Conservation (phyloP, 2,888 invertebrate genomes). For the Cephus spinipes region DNA sequence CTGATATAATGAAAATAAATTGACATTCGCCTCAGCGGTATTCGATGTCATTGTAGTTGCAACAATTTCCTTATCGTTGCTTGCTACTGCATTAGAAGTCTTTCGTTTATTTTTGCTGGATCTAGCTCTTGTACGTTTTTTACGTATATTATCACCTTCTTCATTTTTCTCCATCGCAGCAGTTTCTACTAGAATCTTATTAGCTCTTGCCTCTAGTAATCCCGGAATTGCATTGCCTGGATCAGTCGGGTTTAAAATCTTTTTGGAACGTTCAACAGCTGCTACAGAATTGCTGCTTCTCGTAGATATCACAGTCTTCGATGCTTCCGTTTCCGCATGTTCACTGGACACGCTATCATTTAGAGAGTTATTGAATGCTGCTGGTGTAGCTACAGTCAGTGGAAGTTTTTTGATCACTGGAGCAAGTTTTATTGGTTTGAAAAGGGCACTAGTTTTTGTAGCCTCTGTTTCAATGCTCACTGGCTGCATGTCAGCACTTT, state of each 20-base stretch:
- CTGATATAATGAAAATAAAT: background rate
- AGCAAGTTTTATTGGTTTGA: slow-evolving; percentile 54
- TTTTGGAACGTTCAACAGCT: background rate
- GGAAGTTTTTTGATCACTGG: slow-evolving; percentile 40
- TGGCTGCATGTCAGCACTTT: slow-evolving; percentile 55
- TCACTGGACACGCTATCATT: slow-evolving; percentile 21
- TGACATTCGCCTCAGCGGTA: background rate
- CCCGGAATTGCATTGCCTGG: background rate
- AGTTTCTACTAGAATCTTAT: background rate
- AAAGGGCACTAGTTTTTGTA: slow-evolving; percentile 30
- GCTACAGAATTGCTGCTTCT: background rate
- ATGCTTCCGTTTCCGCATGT: background rate
- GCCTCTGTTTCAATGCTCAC: slow-evolving; percentile 31
- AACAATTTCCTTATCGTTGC: slow-evolving; percentile 2
- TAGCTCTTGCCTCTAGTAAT: background rate
- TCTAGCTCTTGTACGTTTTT: slow-evolving; percentile 7
- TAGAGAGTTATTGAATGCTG: slow-evolving; percentile 36
- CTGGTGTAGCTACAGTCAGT: slow-evolving; percentile 31
- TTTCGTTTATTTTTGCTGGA: slow-evolving; percentile 13
- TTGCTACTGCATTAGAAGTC: background rate
- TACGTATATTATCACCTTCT: background rate
- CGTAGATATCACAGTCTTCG: background rate
- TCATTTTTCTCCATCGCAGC: background rate
- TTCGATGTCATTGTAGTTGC: slow-evolving; percentile 1
- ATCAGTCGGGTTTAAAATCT: background rate